Evolutionary conservation across 2,888 invertebrate genomes (phyloP), one percentile per base, ranked within the genome.

Genomic region (Melipona bicolor): DNA sequence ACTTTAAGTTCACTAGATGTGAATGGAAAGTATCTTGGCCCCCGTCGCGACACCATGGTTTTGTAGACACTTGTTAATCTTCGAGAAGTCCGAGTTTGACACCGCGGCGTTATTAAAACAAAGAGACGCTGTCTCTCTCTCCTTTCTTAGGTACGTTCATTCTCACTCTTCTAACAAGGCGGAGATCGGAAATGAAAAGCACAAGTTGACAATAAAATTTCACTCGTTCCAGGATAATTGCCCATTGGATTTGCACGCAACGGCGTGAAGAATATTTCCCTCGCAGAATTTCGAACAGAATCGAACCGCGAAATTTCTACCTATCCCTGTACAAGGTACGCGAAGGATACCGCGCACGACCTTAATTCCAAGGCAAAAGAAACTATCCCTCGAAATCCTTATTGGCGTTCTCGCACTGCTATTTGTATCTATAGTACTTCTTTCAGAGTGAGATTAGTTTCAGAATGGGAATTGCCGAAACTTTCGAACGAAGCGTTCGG

Each of bases 1-100:
- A 80, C 72, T 85, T 85, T 81, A 85, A 85, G 75, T 85, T 80
- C 73, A 50, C 77, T 81, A 80, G 77, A 77, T 85, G 72, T 77
- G 81, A 77, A 85, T 79, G 73, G 78, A 84, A 67, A 70, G 74
- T 72, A 59, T 49, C 71, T 71, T 32, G 83, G 67, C 13, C 49
- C 69, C 24, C 79, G 17, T 49, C 17, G 62, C 78, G 32, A 68
- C 19, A 50, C 62, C 36, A 72, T 65, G 62, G 77, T 84, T 83
- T 77, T 62, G 68, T 83, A 68, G 76, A 83, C 84, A 83, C 83
- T 83, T 83, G 68, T 83, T 83, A 77, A 83, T 83, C 71, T 77
- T 54, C 68, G 32, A 77, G 72, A 72, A 56, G 72, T 77, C 71
- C 17, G 62, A 72, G 77, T 83, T 77, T 83, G 67, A 67, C 56